Evolutionary conservation across 2,888 invertebrate species (phyloP), one percentile per base, ranked within the genome.

Genomic region (Eupelmus urozonus): DNA sequence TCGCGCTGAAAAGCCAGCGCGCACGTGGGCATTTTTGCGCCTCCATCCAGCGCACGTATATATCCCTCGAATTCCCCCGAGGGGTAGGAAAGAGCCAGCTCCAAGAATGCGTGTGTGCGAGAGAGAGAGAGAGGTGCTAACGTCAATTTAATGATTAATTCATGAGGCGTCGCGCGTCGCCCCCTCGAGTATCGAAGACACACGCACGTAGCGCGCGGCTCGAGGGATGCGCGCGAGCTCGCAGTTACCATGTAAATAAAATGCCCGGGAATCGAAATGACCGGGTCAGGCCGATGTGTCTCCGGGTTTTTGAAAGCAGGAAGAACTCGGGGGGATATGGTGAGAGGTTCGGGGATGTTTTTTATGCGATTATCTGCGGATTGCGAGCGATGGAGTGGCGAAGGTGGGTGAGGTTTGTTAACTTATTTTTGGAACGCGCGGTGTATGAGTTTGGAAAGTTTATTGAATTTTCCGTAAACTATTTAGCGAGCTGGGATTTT

Each of bases 131-230:
- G 40, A 27, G 29, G 18, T 11, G 51, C 23, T 34, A 60, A 40
- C 53, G 42, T 60, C 42, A 53, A 67, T 62, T 67, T 25, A 27
- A 70, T 70, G 78, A 70, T 75, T 74, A 74, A 78, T 78, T 78
- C 70, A 75, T 78, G 75, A 78, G 25, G 55, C 53, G 55, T 29
- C 18, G 16, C 18, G 16, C 7, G 45, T 65, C 20, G 25, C 9
- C 34, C 5, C 34, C 25, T 13, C n/a, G 25, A 51, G 45, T n/a
- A n/a, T n/a, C n/a, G n/a, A n/a, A 57, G 27, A 34, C 27, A 51
- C 13, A 34, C 20, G 11, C 60, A 13, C 16, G 25, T 55, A 23
- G 18, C 34, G 25, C 60, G 51, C 59, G 23, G 60, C 29, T 45
- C n/a, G 20, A 23, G 2, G 34, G 20, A 45, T 34, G 42, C 34